Percentiles rank a stretch among this genome's conserved stretches.
These are phyloP conservation scores for Lithobates sylvaticus DNA, from an alignment of 2,797 vertebrate genomes.

Conservation along the genomic window DNA sequence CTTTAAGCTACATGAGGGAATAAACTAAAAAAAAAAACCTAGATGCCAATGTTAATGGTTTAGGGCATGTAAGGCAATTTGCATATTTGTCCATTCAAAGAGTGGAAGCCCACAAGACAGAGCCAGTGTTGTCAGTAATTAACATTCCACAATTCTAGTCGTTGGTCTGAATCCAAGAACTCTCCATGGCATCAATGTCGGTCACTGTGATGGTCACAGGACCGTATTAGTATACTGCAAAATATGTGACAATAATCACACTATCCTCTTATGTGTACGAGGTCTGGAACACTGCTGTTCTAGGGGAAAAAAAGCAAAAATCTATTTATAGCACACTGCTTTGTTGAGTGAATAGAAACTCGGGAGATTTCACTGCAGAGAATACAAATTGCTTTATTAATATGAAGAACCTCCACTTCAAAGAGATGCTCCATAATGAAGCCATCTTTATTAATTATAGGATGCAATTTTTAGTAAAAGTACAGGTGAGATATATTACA, in stretches of 20 bases:
- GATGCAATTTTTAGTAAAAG: not conserved
- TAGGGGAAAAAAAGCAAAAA: not conserved
- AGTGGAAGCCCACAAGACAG: not conserved
- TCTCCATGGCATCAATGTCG: not conserved
- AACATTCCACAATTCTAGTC: not conserved
- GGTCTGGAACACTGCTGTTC: not conserved
- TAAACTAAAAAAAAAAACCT: not conserved
- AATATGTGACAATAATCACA: not conserved
- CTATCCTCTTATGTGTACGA: not conserved
- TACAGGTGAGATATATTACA: not conserved
- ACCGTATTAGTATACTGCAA: not conserved
- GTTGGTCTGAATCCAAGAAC: constrained; percentile 16
- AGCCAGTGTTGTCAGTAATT: constrained; percentile 12
- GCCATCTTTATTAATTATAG: constrained; percentile 8
- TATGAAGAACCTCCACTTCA: constrained; percentile 10
- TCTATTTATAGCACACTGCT: constrained; percentile 27
- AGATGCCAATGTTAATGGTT: not conserved
- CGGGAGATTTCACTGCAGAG: constrained; percentile 1
- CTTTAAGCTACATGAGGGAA: not conserved
- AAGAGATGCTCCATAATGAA: constrained; percentile 4
- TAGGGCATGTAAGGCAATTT: not conserved
- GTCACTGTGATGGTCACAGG: not conserved
- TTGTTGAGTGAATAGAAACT: constrained; percentile 20
- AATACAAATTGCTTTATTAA: constrained; percentile 21
- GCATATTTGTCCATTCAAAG: not conserved